Evolutionary conservation across 2,113 vertebrate genomes (phyloP), one percentile per base, ranked within the genome.

Genomic region (Vicugna pacos): DNA sequence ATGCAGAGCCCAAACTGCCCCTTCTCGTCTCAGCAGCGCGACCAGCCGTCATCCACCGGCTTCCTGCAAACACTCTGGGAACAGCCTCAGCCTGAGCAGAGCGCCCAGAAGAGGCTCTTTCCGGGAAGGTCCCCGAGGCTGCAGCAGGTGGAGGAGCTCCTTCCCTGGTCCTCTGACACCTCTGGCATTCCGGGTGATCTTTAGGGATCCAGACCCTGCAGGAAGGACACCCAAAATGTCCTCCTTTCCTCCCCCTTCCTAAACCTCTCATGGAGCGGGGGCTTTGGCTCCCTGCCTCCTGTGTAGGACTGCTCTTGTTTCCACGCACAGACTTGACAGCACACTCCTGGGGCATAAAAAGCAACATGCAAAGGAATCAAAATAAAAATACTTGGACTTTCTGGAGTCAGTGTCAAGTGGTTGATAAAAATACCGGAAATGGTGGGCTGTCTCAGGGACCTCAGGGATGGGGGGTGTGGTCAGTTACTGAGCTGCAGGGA

Each of bases 31-130:
- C 3, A 1, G 15, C 48, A 67, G 20, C 17, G 8, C 4, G 69
- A 69, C 2, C 1, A 0, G 28, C 10, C 0, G 22, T 30, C 77
- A 35, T 6, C 46, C 6, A 0, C 32, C 11, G 42, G 32, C 22
- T 13, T 13, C 73, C 60, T 50, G 13, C 10, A 50, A 13, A 58
- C 20, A 54, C 17, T 32, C 32, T 19, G 28, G 42, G 10, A 58
- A 28, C n/a, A 35, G 30, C 10, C 13, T 13, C 19, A 19, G 42
- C 35, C 24, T 35, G 52, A 85, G 38, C 64, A 79, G 17, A 14
- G 8, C 7, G 28, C 16, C 22, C 16, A 32, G 26, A 48, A 52
- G 24, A n/a, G 65, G 13, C 4, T 19, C 1, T 46, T 46, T 58
- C 30, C 30, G 65, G 64, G 50, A 69, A 69, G 69, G 26, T 22